phyloP scores from a whole-genome alignment of 1,140 invertebrate species.

The Littorina saxatilis region DNA sequence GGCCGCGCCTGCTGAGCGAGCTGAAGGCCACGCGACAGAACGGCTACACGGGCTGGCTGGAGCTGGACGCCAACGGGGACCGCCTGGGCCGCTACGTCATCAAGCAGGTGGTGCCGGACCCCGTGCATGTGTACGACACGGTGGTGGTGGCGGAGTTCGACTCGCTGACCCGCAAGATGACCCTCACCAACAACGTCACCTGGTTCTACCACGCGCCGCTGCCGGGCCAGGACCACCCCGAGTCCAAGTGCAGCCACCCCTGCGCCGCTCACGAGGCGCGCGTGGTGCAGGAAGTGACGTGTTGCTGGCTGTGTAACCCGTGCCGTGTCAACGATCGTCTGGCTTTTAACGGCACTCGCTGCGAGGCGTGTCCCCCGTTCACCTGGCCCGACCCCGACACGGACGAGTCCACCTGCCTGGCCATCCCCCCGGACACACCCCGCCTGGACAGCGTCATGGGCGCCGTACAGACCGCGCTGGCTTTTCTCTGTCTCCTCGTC shows the following conservation, averaged over 20 bases:
- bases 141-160: constrained; percentile 2
- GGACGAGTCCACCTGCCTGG: constrained; percentile 77
- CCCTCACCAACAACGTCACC: not conserved
- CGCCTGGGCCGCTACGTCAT: constrained; percentile 38
- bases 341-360: constrained; percentile 43
- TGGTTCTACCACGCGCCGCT: not conserved
- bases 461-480: constrained; percentile 76
- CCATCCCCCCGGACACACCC: constrained; percentile 51
- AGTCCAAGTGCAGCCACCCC: constrained; percentile 56
- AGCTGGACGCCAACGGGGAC: constrained; percentile 46
- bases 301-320: constrained; percentile 52
- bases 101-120: constrained; percentile 25
- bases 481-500: constrained; percentile 76
- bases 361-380: constrained; percentile 43
- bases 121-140: not conserved
- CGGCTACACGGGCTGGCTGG: constrained; percentile 44
- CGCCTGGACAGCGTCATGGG: constrained; percentile 69
- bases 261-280: constrained; percentile 42
- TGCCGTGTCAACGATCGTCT: constrained; percentile 55
- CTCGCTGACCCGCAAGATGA: not conserved
- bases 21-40: constrained; percentile 39
- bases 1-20: constrained; percentile 42
- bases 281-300: constrained; percentile 43
- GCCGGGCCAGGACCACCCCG: constrained; percentile 13
- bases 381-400: constrained; percentile 72